phyloP scores from a whole-genome alignment of 1,140 invertebrate species.

The Homalodisca vitripennis region DNA sequence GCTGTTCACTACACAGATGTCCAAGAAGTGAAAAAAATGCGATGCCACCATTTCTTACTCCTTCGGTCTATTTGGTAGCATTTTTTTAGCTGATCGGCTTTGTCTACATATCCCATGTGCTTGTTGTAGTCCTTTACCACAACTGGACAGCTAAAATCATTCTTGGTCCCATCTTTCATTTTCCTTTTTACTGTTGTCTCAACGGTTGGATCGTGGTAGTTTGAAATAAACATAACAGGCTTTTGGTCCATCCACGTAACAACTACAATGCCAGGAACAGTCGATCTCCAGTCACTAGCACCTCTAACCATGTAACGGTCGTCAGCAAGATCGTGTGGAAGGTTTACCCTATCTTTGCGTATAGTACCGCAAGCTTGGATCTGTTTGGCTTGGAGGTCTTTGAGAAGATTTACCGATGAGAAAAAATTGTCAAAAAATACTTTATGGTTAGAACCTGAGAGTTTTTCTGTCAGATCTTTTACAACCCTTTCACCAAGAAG shows the following conservation, averaged over 20 bases:
- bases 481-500: background rate
- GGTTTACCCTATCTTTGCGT: conserved; percentile 30
- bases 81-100: no score
- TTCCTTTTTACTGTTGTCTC: conserved; percentile 25
- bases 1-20: no score
- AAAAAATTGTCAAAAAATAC: conserved; percentile 9
- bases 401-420: background rate
- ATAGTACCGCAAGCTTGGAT: background rate
- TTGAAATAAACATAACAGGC: conserved; percentile 30
- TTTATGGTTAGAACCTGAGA: background rate
- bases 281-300: conserved; percentile 37
- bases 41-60: no score
- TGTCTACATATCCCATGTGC: conserved; percentile 48
- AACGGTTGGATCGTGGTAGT: conserved; percentile 32
- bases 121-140: conserved; percentile 46
- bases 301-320: conserved; percentile 38
- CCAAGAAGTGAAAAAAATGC: no score
- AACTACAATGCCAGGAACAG: conserved; percentile 13
- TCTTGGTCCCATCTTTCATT: conserved; percentile 37
- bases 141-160: conserved; percentile 40
- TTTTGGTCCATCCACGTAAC: conserved; percentile 32
- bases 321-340: conserved; percentile 34
- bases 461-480: background rate
- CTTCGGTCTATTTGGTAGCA: no score
- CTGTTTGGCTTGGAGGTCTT: background rate